These are phyloP conservation scores for Andricus curvator DNA, from an alignment of 2,888 invertebrate genomes.

Conservation along the genomic window DNA sequence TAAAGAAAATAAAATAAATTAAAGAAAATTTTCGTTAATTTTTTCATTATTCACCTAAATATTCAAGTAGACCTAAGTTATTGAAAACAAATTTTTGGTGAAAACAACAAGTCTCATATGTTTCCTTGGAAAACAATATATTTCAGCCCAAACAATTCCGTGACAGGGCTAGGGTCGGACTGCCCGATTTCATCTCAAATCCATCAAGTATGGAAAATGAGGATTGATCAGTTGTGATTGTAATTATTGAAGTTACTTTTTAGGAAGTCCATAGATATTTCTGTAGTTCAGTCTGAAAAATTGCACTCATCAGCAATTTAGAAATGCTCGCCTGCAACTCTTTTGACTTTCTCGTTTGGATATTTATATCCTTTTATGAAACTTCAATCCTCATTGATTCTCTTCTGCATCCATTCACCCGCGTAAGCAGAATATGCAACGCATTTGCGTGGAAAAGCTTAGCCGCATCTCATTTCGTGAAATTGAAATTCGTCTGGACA, in stretches of 20 bases:
- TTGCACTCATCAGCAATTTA: conserved; percentile 10
- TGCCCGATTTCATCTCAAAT: too few species aligned
- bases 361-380: conserved; percentile 50
- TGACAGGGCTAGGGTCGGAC: too few species aligned
- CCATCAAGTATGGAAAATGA: neutral
- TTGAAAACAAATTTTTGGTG: too few species aligned
- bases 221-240: neutral
- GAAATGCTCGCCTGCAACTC: neutral
- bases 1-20: too few species aligned
- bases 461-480: conserved; percentile 61
- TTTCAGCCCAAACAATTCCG: too few species aligned
- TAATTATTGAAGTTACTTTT: neutral
- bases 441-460: conserved; percentile 60
- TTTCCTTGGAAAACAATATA: too few species aligned
- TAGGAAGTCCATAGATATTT: neutral
- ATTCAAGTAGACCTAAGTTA: too few species aligned
- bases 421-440: conserved; percentile 55
- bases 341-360: conserved; percentile 38
- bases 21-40: too few species aligned
- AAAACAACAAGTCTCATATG: too few species aligned
- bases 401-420: conserved; percentile 52
- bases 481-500: conserved; percentile 61
- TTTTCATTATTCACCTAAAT: too few species aligned
- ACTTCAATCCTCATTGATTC: conserved; percentile 51
- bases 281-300: neutral